These are phyloP conservation scores for Micronycteris hirsuta DNA, from an alignment of 2,113 vertebrate species.

Conservation along the genomic window DNA sequence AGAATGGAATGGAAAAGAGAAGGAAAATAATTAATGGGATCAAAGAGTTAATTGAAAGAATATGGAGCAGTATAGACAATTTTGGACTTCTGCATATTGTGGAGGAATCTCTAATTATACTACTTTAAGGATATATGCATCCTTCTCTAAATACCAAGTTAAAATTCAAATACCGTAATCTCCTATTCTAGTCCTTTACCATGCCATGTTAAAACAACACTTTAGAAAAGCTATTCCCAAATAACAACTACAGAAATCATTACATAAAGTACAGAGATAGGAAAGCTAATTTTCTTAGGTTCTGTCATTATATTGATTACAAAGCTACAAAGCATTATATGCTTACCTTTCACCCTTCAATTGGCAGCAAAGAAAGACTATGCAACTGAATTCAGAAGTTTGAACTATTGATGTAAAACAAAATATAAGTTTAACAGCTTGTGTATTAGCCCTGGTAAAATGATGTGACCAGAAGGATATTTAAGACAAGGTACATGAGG, in stretches of 20 bases:
- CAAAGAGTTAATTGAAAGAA: not conserved
- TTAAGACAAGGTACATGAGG: not conserved
- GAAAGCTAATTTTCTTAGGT: not conserved
- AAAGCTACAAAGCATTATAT: not conserved
- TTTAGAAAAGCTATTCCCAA: not conserved
- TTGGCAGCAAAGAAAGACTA: not conserved
- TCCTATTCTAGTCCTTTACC: not conserved
- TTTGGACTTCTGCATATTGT: not conserved
- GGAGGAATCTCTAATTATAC: not conserved
- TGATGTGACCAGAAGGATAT: not conserved
- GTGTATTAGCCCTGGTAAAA: not conserved
- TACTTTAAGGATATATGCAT: not conserved
- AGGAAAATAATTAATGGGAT: not conserved
- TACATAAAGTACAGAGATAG: not conserved
- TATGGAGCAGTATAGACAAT: fast-evolving
- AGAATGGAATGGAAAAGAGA: not conserved
- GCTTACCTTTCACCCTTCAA: not conserved
- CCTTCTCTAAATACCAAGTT: not conserved
- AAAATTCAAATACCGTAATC: not conserved
- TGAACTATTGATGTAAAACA: not conserved
- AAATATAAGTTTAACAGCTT: not conserved
- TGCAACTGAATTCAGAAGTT: not conserved
- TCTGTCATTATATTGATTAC: not conserved
- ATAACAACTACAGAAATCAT: not conserved
- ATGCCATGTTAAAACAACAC: not conserved